Evolutionary conservation across 2,797 vertebrate species (phyloP).

Genomic region (Halcyon chelicuti): DNA sequence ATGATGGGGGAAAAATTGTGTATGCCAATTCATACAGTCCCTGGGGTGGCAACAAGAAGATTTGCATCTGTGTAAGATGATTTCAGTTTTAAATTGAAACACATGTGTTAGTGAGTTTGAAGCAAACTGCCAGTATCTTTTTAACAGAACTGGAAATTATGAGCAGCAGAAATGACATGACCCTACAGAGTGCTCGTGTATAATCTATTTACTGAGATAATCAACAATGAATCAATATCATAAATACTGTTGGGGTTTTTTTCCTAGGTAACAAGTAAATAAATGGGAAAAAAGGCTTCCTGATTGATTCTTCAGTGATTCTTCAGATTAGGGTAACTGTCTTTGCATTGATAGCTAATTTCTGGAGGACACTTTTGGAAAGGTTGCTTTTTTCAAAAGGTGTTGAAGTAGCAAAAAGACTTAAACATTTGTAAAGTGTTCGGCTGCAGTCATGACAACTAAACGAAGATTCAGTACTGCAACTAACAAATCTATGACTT

Average conservation of each 20-base stretch:
- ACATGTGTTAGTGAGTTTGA: background rate
- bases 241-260: background rate
- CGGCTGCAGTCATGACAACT: background rate
- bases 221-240: background rate
- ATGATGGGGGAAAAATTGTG: rapidly evolving
- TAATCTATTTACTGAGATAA: background rate
- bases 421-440: background rate
- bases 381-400: background rate
- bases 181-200: background rate
- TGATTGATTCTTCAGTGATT: background rate
- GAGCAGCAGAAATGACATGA: background rate
- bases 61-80: background rate
- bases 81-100: constrained; percentile 34
- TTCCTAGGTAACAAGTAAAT: constrained; percentile 11
- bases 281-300: constrained; percentile 11
- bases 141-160: background rate
- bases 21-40: background rate
- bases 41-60: background rate
- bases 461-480: background rate
- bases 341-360: background rate
- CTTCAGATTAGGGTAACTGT: background rate
- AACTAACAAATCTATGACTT: background rate
- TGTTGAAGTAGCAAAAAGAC: background rate
- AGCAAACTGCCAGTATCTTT: background rate
- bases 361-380: background rate